Base-by-base conservation (phyloP, 2,888 invertebrate genomes). In the Lasioglossum zephyrum region DNA sequence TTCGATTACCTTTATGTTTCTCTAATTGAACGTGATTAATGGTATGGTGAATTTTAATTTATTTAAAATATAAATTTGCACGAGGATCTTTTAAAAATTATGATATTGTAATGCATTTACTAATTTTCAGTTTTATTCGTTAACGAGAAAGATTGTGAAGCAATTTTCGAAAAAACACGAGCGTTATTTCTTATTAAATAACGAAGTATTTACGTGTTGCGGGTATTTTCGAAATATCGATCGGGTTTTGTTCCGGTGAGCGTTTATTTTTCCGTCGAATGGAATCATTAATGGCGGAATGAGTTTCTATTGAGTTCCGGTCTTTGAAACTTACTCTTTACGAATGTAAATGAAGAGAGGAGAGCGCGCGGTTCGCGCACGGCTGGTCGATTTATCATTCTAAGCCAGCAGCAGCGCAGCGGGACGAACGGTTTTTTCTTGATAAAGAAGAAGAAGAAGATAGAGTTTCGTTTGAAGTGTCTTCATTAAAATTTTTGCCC, bases 371-470 rank as follows among this genome's bases (percentile, higher is more conserved):
- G 5, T 36, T 66, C 66, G 36, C 66, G 69, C 39, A 69, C 36
- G 36, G 36, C 36, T 22, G 69, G 9, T 69, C 69, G 69, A 69
- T 69, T 39, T 39, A 69, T 69, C 69, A 69, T 69, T 69, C 69
- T 36, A 69, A 69, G 69, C 36, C 39, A 57, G 53, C 53, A 57
- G 53, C 53, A n/a, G 26, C 60, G 13, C 8, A 47, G 47, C 47
- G 47, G 66, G 36, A 39, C 69, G 69, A 69, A 69, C 36, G 39
- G 36, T 39, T 69, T 39, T 39, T 36, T 39, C 36, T 39, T 11
- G 18, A 36, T 69, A 39, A 69, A 39, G 39, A 39, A 69, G 69
- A 22, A 36, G 66, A 22, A 36, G 69, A 39, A 63, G 63, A 63
- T 63, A 31, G 63, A 16, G 16, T 31, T 26, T 16, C 63, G 26